Base-by-base conservation (phyloP, 2,113 vertebrate genomes). In the Crotalus horridus region DNA sequence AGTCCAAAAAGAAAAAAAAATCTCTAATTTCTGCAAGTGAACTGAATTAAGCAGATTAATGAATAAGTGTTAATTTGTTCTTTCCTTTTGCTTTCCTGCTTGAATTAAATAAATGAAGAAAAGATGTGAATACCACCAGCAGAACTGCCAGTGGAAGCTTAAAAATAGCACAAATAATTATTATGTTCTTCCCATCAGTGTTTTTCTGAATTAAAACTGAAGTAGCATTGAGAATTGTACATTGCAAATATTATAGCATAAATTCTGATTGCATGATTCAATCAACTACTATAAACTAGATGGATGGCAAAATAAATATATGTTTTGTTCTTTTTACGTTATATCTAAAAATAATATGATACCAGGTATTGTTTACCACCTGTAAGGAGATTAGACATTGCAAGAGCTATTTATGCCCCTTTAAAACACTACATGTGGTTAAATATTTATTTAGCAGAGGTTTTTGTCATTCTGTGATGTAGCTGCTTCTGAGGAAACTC, bases 391-490 rank as follows among this genome's bases (percentile, higher is more conserved):
- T 94, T 90, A 91, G 96, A 90, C 56, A 89, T 87, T 85, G 94
- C 96, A 94, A 87, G 94, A 95, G 93, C 86, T 92, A 87, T 95
- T 95, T 55, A 33, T 39, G 7, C 89, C 94, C 93, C 90, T 95
- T 89, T 96, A 55, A 46, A 97, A 97, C 94, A 86, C 96, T 96
- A 95, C 94, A 95, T 95, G 59, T 43, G 85, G 46, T 95, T 96
- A 95, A 96, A 96, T 96, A 96, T 96, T 97, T 96, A 96, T 96
- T 96, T 96, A 96, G 46, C 90, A 95, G 2, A 74, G 89, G 46
- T 15, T 92, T 93, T 95, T 93, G 92, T 94, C 0, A 0, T 92
- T 91, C 87, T 55, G 93, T 43, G 48, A 95, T 87, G 90, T 90
- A 91, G 3, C 29, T 93, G 43, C 94, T 86, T 96, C 94, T 92